Percentiles rank a stretch among this genome's conserved stretches.
phyloP scores from a whole-genome alignment of 2,113 vertebrate genomes.

The Copsychus sechellarum region DNA sequence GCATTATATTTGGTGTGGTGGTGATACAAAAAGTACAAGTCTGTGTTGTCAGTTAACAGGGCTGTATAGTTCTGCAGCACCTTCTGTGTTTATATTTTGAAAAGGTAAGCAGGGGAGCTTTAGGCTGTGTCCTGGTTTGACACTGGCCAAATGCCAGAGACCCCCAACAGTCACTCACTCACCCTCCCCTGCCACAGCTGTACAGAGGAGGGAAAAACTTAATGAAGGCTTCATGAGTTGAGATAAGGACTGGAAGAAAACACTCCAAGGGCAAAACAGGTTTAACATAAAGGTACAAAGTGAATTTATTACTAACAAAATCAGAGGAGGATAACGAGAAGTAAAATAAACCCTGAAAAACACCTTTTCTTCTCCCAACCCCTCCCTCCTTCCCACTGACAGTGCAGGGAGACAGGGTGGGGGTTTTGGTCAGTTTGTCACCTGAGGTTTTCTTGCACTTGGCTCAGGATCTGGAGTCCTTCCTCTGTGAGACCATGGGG shows the following conservation, averaged over 20 bases:
- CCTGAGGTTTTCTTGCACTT: accelerated
- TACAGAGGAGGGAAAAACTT: background rate
- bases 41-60: background rate
- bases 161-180: background rate
- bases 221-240: background rate
- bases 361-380: background rate
- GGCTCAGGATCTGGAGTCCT: background rate
- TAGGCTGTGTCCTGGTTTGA: background rate
- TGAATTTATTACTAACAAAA: background rate
- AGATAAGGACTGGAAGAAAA: background rate
- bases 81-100: background rate
- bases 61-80: background rate
- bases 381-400: background rate
- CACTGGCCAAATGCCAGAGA: background rate
- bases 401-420: no score
- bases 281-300: background rate
- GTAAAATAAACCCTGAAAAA: background rate
- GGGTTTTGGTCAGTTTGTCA: background rate
- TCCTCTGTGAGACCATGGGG: background rate
- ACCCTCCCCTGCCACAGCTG: background rate
- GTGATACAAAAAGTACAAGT: background rate
- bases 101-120: background rate
- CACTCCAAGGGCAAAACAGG: background rate
- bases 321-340: background rate
- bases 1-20: background rate